phyloP scores from a whole-genome alignment of 2,888 invertebrate species.

The Salpingus planirostris region DNA sequence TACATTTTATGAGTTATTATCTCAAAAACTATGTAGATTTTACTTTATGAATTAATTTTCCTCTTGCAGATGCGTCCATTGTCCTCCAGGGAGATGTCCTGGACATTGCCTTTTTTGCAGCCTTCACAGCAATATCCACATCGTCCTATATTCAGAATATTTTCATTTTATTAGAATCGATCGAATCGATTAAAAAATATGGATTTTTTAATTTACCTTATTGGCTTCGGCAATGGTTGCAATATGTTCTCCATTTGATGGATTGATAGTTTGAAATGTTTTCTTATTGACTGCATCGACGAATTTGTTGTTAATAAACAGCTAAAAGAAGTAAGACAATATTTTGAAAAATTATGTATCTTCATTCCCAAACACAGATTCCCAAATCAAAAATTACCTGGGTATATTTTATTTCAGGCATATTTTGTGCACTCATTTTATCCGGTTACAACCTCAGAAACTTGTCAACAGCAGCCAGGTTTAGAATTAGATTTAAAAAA shows the following conservation, averaged over 20 bases:
- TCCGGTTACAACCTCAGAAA: not conserved
- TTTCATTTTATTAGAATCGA: conserved; percentile 3
- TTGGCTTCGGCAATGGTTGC: conserved; percentile 73
- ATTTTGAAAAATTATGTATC: not conserved
- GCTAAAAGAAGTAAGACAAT: no score
- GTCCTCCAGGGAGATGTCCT: conserved; percentile 67
- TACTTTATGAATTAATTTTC: conserved; percentile 56
- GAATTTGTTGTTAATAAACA: conserved; percentile 77
- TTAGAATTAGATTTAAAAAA: no score
- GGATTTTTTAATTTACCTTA: conserved; percentile 48
- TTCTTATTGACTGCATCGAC: conserved; percentile 76
- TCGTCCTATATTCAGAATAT: conserved; percentile 52
- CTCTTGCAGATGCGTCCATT: conserved; percentile 74
- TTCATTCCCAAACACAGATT: no score
- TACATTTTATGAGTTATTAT: not conserved
- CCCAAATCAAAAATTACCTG: conserved; percentile 4
- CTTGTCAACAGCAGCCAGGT: no score
- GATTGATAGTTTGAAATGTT: conserved; percentile 79
- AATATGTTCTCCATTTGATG: conserved; percentile 68
- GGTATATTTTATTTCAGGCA: conserved; percentile 6
- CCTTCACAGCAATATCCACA: conserved; percentile 69
- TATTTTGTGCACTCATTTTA: not conserved
- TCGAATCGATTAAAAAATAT: not conserved
- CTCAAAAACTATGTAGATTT: not conserved
- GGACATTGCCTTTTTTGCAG: conserved; percentile 69